Conservation (phyloP, 2,797 vertebrate genomes). For the Helostoma temminkii region DNA sequence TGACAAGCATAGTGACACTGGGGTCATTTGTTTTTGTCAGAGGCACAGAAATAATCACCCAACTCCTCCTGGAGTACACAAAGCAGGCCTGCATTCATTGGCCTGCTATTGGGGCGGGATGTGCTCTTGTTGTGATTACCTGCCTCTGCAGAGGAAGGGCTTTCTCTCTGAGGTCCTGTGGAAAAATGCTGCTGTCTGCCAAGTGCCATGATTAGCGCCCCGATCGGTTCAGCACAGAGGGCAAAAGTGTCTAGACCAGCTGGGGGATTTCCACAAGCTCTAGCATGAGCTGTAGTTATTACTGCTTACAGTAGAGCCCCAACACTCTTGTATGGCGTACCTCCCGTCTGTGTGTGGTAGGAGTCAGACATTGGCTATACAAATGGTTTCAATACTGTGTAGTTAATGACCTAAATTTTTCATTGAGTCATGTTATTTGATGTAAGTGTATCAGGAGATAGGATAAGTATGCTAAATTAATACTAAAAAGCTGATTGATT, state of each 20-base stretch:
- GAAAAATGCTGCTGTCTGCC: slow-evolving; percentile 74
- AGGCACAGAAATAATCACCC: slow-evolving; percentile 69
- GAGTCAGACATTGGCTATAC: slow-evolving; percentile 51
- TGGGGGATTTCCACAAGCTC: slow-evolving; percentile 72
- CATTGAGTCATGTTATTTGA: slow-evolving; percentile 52
- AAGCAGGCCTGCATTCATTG: slow-evolving; percentile 52
- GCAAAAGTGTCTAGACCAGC: slow-evolving; percentile 70
- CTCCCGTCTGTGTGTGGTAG: slow-evolving; percentile 39
- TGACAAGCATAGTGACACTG: slow-evolving; percentile 62
- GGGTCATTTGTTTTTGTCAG: slow-evolving; percentile 77
- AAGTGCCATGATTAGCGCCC: slow-evolving; percentile 75
- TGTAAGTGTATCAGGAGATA: slow-evolving; percentile 48
- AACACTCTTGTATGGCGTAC: slow-evolving; percentile 33
- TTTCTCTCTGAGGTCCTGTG: slow-evolving; percentile 73
- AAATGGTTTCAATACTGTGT: slow-evolving; percentile 62
- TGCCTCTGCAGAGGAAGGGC: slow-evolving; percentile 74
- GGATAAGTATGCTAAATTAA: slow-evolving; percentile 33
- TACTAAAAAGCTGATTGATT: slow-evolving; percentile 9
- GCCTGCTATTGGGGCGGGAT: slow-evolving; percentile 54
- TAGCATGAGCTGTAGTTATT: slow-evolving; percentile 60
- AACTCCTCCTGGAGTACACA: slow-evolving; percentile 59
- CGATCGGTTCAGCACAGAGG: slow-evolving; percentile 69
- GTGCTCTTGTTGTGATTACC: slow-evolving; percentile 78
- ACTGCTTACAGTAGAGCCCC: slow-evolving; percentile 51
- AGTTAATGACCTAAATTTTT: slow-evolving; percentile 56